These are phyloP conservation scores for Ormyrus labotus DNA, from an alignment of 2,888 invertebrate genomes.

Conservation along the genomic window DNA sequence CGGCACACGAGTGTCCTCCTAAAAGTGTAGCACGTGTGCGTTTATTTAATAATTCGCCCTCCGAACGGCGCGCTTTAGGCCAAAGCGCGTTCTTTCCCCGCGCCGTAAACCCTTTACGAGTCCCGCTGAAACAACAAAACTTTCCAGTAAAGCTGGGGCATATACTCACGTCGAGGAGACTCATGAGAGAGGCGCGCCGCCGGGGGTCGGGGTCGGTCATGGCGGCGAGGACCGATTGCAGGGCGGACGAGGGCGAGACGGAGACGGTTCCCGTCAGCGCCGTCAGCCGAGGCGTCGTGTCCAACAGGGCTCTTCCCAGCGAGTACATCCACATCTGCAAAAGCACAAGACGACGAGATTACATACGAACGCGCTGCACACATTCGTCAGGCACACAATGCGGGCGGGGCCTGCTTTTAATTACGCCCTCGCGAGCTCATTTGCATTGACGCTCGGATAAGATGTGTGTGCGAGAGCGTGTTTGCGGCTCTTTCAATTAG, in stretches of 20 bases:
- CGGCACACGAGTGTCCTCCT: too few species aligned
- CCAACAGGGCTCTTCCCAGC: constrained; percentile 78
- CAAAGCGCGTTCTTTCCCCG: background rate
- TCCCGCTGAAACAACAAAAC: background rate
- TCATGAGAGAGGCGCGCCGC: constrained; percentile 79
- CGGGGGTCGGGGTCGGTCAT: constrained; percentile 79
- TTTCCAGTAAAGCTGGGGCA: background rate
- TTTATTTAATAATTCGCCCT: too few species aligned
- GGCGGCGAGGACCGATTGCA: constrained; percentile 78
- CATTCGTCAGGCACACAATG: too few species aligned
- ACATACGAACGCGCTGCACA: too few species aligned
- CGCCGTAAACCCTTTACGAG: background rate
- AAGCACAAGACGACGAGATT: constrained; percentile 61
- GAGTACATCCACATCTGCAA: constrained; percentile 81
- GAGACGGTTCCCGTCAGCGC: constrained; percentile 75
- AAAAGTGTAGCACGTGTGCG: too few species aligned
- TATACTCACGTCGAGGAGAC: constrained; percentile 79
- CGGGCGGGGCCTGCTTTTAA: constrained; percentile 12
- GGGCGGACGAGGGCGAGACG: constrained; percentile 77
- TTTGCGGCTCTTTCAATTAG: constrained; percentile 24
- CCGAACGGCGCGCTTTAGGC: too few species aligned
- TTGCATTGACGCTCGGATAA: constrained; percentile 4
- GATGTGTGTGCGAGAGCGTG: background rate
- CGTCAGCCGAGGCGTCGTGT: constrained; percentile 74
- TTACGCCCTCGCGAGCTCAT: constrained; percentile 13